A percentile compares a stretch with the other conserved stretches of the same genome.
Evolutionary conservation across 2,113 vertebrate genomes (phyloP).

Genomic region (Pluvialis apricaria): DNA sequence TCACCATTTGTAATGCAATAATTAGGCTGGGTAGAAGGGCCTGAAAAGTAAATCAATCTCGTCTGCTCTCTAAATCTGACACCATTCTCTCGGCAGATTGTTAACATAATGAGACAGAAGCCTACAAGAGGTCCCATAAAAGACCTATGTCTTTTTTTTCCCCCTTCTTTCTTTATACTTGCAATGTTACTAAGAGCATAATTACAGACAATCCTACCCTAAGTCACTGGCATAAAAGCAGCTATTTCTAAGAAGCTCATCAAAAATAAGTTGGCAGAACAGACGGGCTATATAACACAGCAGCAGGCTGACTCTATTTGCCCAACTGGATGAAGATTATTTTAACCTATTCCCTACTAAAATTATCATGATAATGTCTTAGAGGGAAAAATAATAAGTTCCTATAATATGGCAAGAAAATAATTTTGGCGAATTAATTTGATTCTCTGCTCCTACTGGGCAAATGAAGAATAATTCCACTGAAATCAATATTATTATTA

Average conservation of each 20-base stretch:
- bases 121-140: slow-evolving; percentile 66
- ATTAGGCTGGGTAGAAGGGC: slow-evolving; percentile 75
- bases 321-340: slow-evolving; percentile 54
- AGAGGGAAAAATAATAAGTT: slow-evolving; percentile 43
- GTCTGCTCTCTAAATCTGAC: slow-evolving; percentile 72
- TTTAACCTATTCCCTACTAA: slow-evolving; percentile 55
- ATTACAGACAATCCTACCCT: slow-evolving; percentile 65
- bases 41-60: slow-evolving; percentile 79
- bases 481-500: not conserved
- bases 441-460: slow-evolving; percentile 18
- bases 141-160: slow-evolving; percentile 12
- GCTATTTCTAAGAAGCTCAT: slow-evolving; percentile 50
- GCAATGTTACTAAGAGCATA: slow-evolving; percentile 63
- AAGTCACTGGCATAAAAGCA: slow-evolving; percentile 54
- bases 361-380: slow-evolving; percentile 49
- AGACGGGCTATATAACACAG: slow-evolving; percentile 53
- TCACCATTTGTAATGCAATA: slow-evolving; percentile 78
- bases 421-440: slow-evolving; percentile 42
- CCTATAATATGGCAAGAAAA: not conserved
- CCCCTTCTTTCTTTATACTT: slow-evolving; percentile 55
- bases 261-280: slow-evolving; percentile 66
- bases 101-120: slow-evolving; percentile 80
- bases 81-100: slow-evolving; percentile 74
- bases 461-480: slow-evolving; percentile 18
- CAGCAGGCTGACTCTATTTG: slow-evolving; percentile 28